Conservation (phyloP, 2,888 invertebrate species). For the Mesorhabditis spiculigera region DNA sequence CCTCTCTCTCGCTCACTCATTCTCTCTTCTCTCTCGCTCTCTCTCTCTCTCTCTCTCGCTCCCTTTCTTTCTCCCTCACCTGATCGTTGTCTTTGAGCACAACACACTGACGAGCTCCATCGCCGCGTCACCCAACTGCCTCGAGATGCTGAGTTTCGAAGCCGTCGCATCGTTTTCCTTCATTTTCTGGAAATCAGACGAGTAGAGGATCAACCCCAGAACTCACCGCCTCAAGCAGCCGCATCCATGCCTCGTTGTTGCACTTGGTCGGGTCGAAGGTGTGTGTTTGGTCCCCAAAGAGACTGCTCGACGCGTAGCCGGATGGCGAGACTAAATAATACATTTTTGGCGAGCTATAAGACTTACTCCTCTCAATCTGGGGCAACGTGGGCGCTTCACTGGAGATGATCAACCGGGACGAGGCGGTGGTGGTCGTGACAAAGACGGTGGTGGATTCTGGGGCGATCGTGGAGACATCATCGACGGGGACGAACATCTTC, state of each 20-base stretch:
- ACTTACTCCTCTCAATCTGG: background rate
- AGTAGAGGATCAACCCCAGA: background rate
- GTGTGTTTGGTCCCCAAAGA: background rate
- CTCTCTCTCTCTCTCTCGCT: too few relatives aligned
- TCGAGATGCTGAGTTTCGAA: background rate
- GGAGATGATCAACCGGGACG: background rate
- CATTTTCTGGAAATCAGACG: background rate
- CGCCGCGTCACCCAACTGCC: background rate
- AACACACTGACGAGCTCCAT: background rate
- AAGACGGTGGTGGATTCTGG: background rate
- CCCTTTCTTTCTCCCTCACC: background rate
- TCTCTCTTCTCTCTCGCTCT: too few relatives aligned
- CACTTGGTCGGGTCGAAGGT: constrained; percentile 4
- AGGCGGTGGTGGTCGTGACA: background rate
- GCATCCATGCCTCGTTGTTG: background rate
- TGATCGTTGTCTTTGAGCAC: background rate
- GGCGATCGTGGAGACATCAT: background rate
- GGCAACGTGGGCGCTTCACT: background rate
- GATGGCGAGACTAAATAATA: background rate
- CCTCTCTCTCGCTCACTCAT: too few relatives aligned
- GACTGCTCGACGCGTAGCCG: background rate
- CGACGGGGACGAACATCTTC: too few relatives aligned
- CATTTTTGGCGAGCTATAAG: background rate
- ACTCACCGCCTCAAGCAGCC: background rate
- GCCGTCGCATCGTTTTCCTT: background rate